Base-by-base conservation (phyloP, 2,888 invertebrate genomes). In the Synergus umbraculus region DNA sequence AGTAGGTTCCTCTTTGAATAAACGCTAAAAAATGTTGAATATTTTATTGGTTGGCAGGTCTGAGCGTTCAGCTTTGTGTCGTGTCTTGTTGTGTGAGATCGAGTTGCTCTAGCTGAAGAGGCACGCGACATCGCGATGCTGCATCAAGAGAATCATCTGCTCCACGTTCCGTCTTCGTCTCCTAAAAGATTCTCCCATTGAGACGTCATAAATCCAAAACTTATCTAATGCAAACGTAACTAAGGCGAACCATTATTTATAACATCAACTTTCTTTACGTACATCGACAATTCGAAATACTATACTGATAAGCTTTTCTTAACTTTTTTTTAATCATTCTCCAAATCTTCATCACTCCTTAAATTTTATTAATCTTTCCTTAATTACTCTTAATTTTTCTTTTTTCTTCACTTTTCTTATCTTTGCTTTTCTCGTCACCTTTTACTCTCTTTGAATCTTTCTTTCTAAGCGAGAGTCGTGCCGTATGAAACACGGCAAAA, bases 121-220 rank as follows among this genome's bases (percentile, higher is more conserved):
- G 87, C 88, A 88, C 86, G 88, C 89, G 86, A 89, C 87, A 85
- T 89, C 86, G 87, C 86, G 88, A 86, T 86, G 88, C 86, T 88
- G 89, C 85, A 83, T 88, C 87, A 89, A 89, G 83, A 88, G 85
- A 87, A 89, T 88, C 85, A 85, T 90, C 90, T 88, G 89, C 90
- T 89, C 88, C 90, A 89, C 90, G 87, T 90, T 89, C 85, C 87
- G 88, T 88, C 88, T 89, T 87, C 87, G 88, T 84, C 87, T 89
- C 89, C 90, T 91, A 88, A 83, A 90, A 90, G 83, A 86, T 86
- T 82, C 85, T 84, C 80, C 86, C 78, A 83, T 80, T 83, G 76
- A 82, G 79, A 83, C 46, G 49, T 73, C 58, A 80, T 67, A 46
- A 67, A 67, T 67, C 44, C 44, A 22, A 73, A 37, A 73, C 46